Conservation (phyloP, 2,113 vertebrate species). For the Gavia stellata region DNA sequence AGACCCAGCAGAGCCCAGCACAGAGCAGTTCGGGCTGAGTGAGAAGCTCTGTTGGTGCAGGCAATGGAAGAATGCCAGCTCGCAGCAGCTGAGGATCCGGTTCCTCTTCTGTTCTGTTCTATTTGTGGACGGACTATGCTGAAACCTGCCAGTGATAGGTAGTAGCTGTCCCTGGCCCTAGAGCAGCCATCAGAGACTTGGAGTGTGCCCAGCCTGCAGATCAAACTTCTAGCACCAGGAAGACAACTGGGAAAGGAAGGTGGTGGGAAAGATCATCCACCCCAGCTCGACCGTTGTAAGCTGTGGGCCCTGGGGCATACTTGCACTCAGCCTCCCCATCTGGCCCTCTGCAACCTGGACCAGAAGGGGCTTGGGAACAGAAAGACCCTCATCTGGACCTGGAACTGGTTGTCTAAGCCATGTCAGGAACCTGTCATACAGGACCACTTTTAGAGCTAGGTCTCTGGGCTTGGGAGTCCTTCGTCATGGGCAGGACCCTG, state of each 20-base stretch:
- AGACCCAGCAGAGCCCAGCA: neutral
- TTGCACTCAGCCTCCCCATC: neutral
- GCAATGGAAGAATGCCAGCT: slow-evolving; percentile 8
- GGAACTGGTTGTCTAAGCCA: neutral
- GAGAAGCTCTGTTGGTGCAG: neutral
- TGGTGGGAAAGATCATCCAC: neutral
- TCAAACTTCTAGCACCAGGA: neutral
- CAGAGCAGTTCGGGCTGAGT: neutral
- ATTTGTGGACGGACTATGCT: neutral
- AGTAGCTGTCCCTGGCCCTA: neutral
- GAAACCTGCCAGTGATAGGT: neutral
- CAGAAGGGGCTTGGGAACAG: neutral
- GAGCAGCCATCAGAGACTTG: neutral
- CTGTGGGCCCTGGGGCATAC: neutral
- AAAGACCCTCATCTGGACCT: neutral
- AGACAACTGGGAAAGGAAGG: neutral
- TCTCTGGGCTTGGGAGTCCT: neutral
- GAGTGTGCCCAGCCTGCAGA: neutral
- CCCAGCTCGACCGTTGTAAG: accelerated
- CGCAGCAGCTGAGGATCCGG: neutral
- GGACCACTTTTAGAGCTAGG: neutral
- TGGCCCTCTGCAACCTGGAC: neutral
- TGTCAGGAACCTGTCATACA: neutral
- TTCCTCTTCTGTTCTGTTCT: neutral
- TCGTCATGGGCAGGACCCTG: neutral